Conservation (phyloP, 2,113 vertebrate genomes). For the Chamaea fasciata region DNA sequence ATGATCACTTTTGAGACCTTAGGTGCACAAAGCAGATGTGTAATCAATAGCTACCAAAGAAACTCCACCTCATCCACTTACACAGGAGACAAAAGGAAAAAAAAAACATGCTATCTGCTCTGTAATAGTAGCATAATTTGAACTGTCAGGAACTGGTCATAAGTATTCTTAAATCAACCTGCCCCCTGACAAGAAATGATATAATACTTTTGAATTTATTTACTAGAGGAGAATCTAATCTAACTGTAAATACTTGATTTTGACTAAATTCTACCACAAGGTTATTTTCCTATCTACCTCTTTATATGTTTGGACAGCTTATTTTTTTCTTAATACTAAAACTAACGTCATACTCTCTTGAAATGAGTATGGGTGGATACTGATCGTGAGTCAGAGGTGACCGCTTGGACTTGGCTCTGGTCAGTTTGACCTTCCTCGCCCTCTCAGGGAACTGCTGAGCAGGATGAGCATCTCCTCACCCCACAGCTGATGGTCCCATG, state of each 20-base stretch:
- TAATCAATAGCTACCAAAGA: neutral
- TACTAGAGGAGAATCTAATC: neutral
- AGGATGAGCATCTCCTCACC: accelerated
- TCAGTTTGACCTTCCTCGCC: neutral
- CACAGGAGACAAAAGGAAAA: neutral
- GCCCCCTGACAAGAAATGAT: neutral
- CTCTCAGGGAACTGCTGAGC: neutral
- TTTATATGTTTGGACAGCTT: neutral
- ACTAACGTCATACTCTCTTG: neutral
- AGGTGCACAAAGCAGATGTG: neutral
- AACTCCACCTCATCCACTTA: neutral
- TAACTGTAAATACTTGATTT: neutral
- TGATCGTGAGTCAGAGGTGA: neutral
- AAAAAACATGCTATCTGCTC: neutral
- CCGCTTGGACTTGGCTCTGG: neutral
- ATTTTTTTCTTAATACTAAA: neutral
- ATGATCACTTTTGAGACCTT: neutral
- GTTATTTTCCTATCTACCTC: neutral
- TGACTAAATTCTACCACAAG: neutral
- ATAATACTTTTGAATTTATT: neutral
- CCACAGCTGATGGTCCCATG: accelerated
- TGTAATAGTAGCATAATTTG: neutral
- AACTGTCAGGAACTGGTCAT: neutral
- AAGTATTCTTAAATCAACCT: accelerated
- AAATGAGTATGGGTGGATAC: neutral